These are phyloP conservation scores for Corythaeola cristata DNA, from an alignment of 2,113 vertebrate genomes.

Conservation along the genomic window DNA sequence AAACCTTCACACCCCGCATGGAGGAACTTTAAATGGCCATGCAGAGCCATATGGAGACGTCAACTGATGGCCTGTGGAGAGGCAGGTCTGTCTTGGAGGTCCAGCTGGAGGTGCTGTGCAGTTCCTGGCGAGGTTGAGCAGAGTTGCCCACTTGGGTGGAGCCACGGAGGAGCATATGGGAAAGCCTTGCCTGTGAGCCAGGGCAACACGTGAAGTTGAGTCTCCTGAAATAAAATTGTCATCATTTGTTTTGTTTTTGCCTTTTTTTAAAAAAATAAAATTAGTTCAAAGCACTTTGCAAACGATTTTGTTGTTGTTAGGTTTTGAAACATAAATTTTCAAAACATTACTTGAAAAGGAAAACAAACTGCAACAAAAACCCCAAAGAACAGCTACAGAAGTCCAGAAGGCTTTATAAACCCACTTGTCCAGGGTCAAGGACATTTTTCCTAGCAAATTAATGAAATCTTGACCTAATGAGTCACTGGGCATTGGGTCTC, in stretches of 20 bases:
- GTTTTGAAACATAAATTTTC: neutral
- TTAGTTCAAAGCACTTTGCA: neutral
- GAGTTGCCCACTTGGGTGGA: neutral
- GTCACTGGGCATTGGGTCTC: neutral
- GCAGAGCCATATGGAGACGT: neutral
- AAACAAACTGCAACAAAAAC: neutral
- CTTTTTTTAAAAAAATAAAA: neutral
- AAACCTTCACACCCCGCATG: neutral
- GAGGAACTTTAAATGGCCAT: neutral
- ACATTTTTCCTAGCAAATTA: neutral
- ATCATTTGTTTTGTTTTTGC: neutral
- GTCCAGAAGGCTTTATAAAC: neutral
- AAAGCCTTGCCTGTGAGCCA: neutral
- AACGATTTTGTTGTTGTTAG: neutral
- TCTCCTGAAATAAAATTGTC: neutral
- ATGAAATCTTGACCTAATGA: neutral
- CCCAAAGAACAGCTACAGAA: neutral
- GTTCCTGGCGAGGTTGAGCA: neutral
- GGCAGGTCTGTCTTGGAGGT: fast-evolving
- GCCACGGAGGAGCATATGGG: fast-evolving
- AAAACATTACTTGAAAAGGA: neutral
- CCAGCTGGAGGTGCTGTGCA: neutral
- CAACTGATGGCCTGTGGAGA: neutral
- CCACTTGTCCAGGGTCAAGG: neutral
- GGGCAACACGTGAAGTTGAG: neutral